Evolutionary conservation across 2,888 invertebrate species (phyloP).

Genomic region (Sesia apiformis): DNA sequence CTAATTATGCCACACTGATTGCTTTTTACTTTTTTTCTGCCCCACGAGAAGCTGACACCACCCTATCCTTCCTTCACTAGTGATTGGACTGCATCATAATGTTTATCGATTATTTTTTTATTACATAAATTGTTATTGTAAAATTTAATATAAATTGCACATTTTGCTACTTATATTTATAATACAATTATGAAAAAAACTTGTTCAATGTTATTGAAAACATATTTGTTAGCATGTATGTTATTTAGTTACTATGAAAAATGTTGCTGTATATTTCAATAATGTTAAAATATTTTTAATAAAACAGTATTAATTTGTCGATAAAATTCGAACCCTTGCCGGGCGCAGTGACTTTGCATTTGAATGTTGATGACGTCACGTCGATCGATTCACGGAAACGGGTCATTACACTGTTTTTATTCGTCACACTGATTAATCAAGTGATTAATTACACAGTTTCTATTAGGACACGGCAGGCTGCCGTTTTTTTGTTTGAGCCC

Average conservation of each 20-base stretch:
- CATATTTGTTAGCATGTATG: too few relatives aligned
- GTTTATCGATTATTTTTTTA: conserved; percentile 1
- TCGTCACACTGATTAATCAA: conserved; percentile 73
- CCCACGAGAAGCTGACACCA: conserved; percentile 67
- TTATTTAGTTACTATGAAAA: too few relatives aligned
- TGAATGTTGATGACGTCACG: conserved; percentile 64
- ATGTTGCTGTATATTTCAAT: too few relatives aligned
- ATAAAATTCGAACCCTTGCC: conserved; percentile 32
- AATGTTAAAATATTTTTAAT: neutral
- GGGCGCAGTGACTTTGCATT: conserved; percentile 59
- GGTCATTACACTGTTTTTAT: conserved; percentile 73
- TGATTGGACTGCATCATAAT: conserved; percentile 20
- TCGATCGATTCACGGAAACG: conserved; percentile 68
- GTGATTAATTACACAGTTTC: conserved; percentile 71
- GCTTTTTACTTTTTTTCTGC: conserved; percentile 69
- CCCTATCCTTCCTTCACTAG: conserved; percentile 51
- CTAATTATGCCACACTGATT: conserved; percentile 75
- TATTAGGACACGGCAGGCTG: conserved; percentile 50
- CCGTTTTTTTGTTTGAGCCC: conserved; percentile 29
- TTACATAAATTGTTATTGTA: conserved; percentile 2
- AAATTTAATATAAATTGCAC: neutral
- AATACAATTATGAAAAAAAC: too few relatives aligned
- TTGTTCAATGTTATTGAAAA: too few relatives aligned
- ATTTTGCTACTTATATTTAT: too few relatives aligned
- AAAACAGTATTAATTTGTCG: conserved; percentile 7